Evolutionary conservation across 2,888 invertebrate species (phyloP), one percentile per base, ranked within the genome.

Genomic region (Biston betularia): DNA sequence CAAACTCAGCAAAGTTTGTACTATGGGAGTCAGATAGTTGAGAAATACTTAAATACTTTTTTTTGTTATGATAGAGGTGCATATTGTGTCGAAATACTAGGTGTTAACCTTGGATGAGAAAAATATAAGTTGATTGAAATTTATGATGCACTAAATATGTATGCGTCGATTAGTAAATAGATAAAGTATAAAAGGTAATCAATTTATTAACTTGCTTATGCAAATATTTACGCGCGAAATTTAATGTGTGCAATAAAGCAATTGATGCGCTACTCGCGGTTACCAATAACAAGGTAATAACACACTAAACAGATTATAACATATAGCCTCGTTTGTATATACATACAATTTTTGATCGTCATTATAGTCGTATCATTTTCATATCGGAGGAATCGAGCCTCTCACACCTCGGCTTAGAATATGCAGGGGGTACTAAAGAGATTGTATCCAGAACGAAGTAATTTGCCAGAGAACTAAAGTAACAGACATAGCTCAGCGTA

Each of bases 211-310:
- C 33, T 35, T n/a, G 53, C 40, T 24, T 40, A 14, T 34, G 52
- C 46, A 38, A 56, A 60, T 49, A 45, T 65, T 59, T 65, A 49
- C 60, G 11, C 38, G n/a, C 42, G 24, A 40, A 38, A 14, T 48
- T 35, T 45, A 62, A 44, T 65, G 45, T 48, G 55, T 14, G 45
- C 15, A 42, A 62, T 66, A 62, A 66, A 62, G 62, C 62, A 48
- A 53, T 66, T 53, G 61, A 66, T 66, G 62, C 54, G 8, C 49
- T n/a, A 58, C 35, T 49, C 53, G 14, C 63, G 50, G 46, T 48
- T 58, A 11, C 34, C 34, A 45, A 63, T 64, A 42, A 61, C 64
- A 56, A 52, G 24, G 11, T 56, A 46, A 61, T 52, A 34, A 12
- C 33, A 14, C 42, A 61, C 15, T 61, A 53, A 66, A 61, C 56